A percentile compares a stretch with the other conserved stretches of the same genome.
These are phyloP conservation scores for Rissa tridactyla DNA, from an alignment of 2,113 vertebrate genomes.

Conservation along the genomic window DNA sequence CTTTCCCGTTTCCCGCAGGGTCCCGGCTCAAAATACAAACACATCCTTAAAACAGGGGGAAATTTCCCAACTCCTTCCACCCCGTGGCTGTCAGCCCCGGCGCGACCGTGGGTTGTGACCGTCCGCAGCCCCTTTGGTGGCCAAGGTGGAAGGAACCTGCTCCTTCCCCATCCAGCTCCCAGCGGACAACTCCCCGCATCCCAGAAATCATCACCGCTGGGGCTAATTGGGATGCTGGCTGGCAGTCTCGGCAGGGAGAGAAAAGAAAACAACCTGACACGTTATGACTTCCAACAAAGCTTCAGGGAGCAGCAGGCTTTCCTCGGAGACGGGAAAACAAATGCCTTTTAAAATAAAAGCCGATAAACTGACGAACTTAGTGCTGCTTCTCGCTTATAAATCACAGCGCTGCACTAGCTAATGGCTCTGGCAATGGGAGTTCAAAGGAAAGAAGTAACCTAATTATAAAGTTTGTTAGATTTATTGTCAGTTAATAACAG, in stretches of 20 bases:
- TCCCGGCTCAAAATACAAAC: neutral
- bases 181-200: neutral
- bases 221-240: neutral
- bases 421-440: neutral
- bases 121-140: neutral
- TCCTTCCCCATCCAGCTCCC: neutral
- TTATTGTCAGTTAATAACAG: neutral
- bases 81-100: neutral
- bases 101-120: neutral
- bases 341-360: neutral
- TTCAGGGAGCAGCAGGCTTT: neutral
- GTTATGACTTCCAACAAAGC: neutral
- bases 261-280: neutral
- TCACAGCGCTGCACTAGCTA: neutral
- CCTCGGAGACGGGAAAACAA: neutral
- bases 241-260: neutral
- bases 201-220: neutral
- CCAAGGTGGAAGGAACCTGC: neutral
- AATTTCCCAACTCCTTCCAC: neutral
- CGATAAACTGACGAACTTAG: neutral
- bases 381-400: neutral
- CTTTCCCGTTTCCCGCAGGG: neutral
- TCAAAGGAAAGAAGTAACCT: constrained; percentile 7
- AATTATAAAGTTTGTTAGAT: neutral
- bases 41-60: neutral